Evolutionary conservation across 2,797 vertebrate species (phyloP).

Genomic region (Neostethus bicornis): DNA sequence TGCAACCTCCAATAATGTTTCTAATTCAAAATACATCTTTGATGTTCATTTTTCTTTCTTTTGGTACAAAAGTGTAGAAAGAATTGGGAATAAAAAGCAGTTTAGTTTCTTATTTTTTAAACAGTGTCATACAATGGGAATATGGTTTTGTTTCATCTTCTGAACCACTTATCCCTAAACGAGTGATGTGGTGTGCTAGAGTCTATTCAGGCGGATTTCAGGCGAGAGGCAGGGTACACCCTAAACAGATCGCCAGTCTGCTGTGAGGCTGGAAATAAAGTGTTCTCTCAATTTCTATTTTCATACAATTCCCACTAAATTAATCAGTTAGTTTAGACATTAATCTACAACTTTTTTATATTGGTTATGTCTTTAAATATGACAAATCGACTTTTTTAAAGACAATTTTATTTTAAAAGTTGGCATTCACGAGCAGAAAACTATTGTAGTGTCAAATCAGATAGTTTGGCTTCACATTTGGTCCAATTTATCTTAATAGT

Average conservation of each 20-base stretch:
- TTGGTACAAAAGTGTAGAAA: constrained; percentile 79
- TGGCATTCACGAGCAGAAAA: neutral
- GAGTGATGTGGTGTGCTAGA: too few relatives aligned
- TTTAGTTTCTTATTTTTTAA: too few relatives aligned
- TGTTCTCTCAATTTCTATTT: constrained; percentile 76
- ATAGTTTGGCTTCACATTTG: neutral
- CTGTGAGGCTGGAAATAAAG: too few relatives aligned
- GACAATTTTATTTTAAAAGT: constrained; percentile 45
- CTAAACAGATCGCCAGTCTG: too few relatives aligned
- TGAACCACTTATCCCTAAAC: too few relatives aligned
- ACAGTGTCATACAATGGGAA: too few relatives aligned
- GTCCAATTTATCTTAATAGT: constrained; percentile 1
- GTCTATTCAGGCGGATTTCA: too few relatives aligned
- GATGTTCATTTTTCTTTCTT: constrained; percentile 34
- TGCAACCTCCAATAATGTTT: constrained; percentile 83
- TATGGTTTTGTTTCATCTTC: too few relatives aligned
- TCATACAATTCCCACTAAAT: constrained; percentile 18
- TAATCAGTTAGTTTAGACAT: constrained; percentile 9
- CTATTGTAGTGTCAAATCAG: neutral
- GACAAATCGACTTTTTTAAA: constrained; percentile 41
- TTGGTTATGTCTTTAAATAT: constrained; percentile 2
- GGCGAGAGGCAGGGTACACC: too few relatives aligned
- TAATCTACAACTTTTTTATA: constrained; percentile 15
- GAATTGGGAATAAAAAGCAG: constrained; percentile 61
- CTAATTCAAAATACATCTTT: constrained; percentile 76